These are phyloP conservation scores for Rhynchonycteris naso DNA, from an alignment of 2,797 vertebrate genomes.

Conservation along the genomic window DNA sequence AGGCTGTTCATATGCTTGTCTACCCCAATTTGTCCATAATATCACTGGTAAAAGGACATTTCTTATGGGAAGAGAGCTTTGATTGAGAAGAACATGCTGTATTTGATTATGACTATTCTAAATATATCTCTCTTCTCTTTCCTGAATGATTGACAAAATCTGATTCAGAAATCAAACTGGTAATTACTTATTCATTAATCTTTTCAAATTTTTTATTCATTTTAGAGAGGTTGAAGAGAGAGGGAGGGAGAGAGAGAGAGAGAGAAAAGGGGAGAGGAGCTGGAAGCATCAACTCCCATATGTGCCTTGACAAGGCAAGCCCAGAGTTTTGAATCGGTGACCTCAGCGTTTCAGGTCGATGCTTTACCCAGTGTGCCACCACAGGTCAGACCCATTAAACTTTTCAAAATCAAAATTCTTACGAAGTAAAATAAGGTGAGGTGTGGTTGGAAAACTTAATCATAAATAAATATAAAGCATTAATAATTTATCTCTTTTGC, in stretches of 20 bases:
- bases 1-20: not conserved
- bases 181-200: not conserved
- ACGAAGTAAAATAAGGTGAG: not conserved
- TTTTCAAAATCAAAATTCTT: slow-evolving; percentile 40
- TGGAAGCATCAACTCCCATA: too few relatives aligned
- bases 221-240: too few relatives aligned
- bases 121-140: not conserved
- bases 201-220: too few relatives aligned
- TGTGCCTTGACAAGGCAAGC: too few relatives aligned
- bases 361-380: too few relatives aligned
- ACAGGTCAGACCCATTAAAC: too few relatives aligned
- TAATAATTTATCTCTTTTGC: not conserved
- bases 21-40: not conserved
- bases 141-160: not conserved
- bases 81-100: not conserved
- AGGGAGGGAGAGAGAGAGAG: too few relatives aligned
- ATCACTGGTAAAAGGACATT: not conserved
- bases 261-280: too few relatives aligned
- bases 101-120: not conserved
- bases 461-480: not conserved
- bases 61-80: not conserved
- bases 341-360: too few relatives aligned
- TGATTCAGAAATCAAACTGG: not conserved
- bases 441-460: not conserved
- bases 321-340: too few relatives aligned